Percentiles rank a stretch among this genome's conserved stretches.
Evolutionary conservation across 2,888 invertebrate genomes (phyloP).

Genomic region (Aphrophora alni): DNA sequence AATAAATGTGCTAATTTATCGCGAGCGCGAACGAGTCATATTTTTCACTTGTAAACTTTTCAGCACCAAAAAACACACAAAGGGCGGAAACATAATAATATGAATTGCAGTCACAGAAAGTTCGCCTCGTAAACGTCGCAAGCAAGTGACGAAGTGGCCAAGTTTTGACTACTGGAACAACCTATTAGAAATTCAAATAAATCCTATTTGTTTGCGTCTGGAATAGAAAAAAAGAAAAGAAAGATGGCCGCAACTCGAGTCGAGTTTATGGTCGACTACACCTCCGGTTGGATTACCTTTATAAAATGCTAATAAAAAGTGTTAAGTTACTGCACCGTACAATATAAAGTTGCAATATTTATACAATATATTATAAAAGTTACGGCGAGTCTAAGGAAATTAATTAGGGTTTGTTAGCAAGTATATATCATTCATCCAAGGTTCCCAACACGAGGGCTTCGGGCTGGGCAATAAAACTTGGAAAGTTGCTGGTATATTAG

Average conservation of each 20-base stretch:
- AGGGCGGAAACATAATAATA: background rate
- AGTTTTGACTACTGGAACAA: slow-evolving; percentile 16
- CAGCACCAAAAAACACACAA: background rate
- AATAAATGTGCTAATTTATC: background rate
- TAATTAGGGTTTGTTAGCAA: background rate
- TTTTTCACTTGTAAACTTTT: slow-evolving; percentile 9
- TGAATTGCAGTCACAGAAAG: background rate
- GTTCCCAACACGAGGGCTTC: background rate
- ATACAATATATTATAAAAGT: slow-evolving; percentile 2
- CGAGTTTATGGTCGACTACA: background rate
- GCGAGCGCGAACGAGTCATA: background rate
- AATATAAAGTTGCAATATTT: slow-evolving; percentile 2
- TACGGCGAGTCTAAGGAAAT: background rate
- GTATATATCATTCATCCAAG: background rate
- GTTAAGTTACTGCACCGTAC: background rate
- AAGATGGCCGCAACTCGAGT: background rate
- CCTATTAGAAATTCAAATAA: slow-evolving; percentile 40
- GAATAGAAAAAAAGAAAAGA: background rate
- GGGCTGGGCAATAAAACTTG: background rate
- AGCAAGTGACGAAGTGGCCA: slow-evolving; percentile 26
- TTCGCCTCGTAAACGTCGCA: slow-evolving; percentile 29
- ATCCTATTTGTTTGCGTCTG: slow-evolving; percentile 37
- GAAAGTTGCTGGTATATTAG: background rate
- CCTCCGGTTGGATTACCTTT: background rate
- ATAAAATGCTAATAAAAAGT: slow-evolving; percentile 5